Percentiles rank a stretch among this genome's conserved stretches.
Conservation (phyloP, 2,797 vertebrate genomes). For the Poecilia wingei region DNA sequence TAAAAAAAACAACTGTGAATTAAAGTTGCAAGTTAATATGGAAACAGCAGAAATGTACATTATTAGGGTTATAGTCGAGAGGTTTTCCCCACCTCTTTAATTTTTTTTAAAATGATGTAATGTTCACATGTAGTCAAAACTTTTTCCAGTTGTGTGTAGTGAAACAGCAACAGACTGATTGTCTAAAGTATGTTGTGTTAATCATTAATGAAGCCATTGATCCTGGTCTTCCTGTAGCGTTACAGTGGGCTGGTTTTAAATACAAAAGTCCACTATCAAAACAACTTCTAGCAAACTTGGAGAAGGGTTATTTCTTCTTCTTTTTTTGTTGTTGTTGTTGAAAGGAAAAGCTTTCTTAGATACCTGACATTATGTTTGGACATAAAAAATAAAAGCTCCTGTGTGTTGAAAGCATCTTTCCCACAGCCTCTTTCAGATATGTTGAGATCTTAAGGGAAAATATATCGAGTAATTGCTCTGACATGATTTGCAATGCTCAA, state of each 20-base stretch:
- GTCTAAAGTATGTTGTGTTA: not conserved
- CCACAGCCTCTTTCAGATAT: not conserved
- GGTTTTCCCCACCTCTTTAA: not conserved
- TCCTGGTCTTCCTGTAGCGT: not conserved
- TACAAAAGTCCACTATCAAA: not conserved
- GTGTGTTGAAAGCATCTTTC: not conserved
- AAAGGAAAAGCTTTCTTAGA: not conserved
- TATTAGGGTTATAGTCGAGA: not conserved
- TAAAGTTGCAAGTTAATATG: slow-evolving; percentile 8
- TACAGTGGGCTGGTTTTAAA: not conserved
- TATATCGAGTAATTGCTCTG: not conserved
- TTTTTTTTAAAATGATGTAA: too few species aligned
- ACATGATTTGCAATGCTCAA: not conserved
- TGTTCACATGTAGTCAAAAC: not conserved
- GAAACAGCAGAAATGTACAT: slow-evolving; percentile 6
- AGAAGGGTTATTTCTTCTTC: not conserved
- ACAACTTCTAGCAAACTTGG: not conserved
- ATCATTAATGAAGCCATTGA: not conserved
- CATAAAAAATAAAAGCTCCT: not conserved
- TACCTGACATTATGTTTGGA: not conserved
- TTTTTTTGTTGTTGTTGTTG: not conserved
- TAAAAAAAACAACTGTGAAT: slow-evolving; percentile 9
- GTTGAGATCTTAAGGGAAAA: not conserved
- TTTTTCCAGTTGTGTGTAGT: not conserved
- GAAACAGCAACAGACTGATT: not conserved